Percentiles rank a stretch among this genome's conserved stretches.
phyloP scores from a whole-genome alignment of 2,888 invertebrate genomes.

The Trypoxylon attenuatum region DNA sequence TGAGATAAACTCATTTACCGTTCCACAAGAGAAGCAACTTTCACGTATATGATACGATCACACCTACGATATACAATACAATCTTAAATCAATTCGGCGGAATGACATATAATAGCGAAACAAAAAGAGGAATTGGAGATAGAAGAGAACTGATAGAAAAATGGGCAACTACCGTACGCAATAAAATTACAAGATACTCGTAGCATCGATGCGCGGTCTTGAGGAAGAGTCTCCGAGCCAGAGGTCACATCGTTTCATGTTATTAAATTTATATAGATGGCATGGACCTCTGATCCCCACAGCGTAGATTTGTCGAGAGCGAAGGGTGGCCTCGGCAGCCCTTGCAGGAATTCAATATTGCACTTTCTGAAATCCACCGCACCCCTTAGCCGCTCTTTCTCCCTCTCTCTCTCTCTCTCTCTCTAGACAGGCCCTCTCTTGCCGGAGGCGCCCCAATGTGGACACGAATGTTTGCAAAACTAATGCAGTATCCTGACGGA shows the following conservation, averaged over 20 bases:
- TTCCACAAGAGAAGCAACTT: constrained; percentile 32
- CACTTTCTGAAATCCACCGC: constrained; percentile 51
- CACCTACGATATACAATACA: too few relatives aligned
- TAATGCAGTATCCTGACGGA: constrained; percentile 50
- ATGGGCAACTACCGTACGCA: too few relatives aligned
- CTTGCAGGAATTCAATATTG: constrained; percentile 61
- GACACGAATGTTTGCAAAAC: constrained; percentile 61
- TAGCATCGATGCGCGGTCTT: constrained; percentile 52
- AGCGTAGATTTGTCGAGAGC: constrained; percentile 56
- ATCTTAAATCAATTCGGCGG: constrained; percentile 51
- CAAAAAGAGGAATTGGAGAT: background rate
- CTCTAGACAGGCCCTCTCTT: constrained; percentile 26
- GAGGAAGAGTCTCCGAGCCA: constrained; percentile 20
- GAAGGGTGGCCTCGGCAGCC: constrained; percentile 37
- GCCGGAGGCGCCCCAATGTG: constrained; percentile 47
- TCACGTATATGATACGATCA: too few relatives aligned
- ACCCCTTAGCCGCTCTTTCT: constrained; percentile 28
- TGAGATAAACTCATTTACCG: too few relatives aligned
- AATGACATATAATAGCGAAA: constrained; percentile 7
- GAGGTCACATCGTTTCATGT: constrained; percentile 61
- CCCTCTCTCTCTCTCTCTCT: constrained; percentile 27
- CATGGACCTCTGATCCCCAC: constrained; percentile 51
- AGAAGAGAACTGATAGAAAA: background rate
- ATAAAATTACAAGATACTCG: constrained; percentile 36
- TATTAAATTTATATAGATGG: constrained; percentile 67